These are phyloP conservation scores for Meghimatium bilineatum DNA, from an alignment of 2,888 invertebrate genomes.

Conservation along the genomic window DNA sequence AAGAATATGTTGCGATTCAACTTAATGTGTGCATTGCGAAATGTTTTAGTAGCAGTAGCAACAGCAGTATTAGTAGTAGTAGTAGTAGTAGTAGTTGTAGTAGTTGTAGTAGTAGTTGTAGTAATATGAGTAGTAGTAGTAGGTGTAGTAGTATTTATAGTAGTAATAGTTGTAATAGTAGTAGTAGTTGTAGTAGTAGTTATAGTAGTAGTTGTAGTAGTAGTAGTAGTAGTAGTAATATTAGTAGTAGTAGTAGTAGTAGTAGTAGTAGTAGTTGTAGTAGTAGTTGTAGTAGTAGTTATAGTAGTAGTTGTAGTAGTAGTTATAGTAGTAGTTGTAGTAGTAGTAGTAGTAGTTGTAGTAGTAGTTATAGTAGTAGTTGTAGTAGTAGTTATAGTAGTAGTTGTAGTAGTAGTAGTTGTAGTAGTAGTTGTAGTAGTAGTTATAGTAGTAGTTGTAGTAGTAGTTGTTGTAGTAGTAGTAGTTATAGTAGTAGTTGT, in stretches of 20 bases:
- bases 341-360: slow-evolving; percentile 30
- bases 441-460: slow-evolving; percentile 15
- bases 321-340: slow-evolving; percentile 33
- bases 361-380: slow-evolving; percentile 14
- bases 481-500: neutral
- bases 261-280: slow-evolving; percentile 36
- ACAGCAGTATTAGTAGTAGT: no score
- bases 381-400: slow-evolving; percentile 8
- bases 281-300: slow-evolving; percentile 28
- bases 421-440: neutral
- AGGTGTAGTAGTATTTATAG: no score
- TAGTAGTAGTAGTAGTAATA: no score
- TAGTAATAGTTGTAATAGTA: slow-evolving; percentile 21
- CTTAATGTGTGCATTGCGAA: no score
- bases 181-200: slow-evolving; percentile 13
- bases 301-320: slow-evolving; percentile 33
- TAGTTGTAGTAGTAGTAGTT: neutral
- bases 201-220: neutral
- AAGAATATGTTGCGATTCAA: no score
- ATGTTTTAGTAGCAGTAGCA: no score
- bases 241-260: slow-evolving; percentile 12
- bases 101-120: no score
- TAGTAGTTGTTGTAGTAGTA: neutral
- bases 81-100: no score
- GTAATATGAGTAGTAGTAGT: no score